These are phyloP conservation scores for Chymomyza caudatula DNA, from an alignment of 2,888 invertebrate genomes.

Conservation along the genomic window DNA sequence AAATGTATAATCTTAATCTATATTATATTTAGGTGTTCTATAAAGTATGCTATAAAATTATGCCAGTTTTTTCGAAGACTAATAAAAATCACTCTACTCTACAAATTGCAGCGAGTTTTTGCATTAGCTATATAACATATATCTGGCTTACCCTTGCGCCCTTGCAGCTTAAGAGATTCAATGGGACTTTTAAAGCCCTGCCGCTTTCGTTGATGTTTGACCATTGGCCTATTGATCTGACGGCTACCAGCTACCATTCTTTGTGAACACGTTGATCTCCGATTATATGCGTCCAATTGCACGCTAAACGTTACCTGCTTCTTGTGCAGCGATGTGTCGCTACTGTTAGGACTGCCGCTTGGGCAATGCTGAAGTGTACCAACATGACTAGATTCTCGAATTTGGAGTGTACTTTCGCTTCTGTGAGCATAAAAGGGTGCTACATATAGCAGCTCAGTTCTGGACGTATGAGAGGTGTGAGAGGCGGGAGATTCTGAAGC, in stretches of 20 bases:
- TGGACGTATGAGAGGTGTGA: conserved; percentile 4
- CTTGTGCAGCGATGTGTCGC: conserved; percentile 43
- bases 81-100: too few species aligned
- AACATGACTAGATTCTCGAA: background rate
- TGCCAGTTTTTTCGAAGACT: too few species aligned
- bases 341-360: conserved; percentile 25
- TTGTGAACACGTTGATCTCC: background rate
- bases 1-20: too few species aligned
- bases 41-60: too few species aligned
- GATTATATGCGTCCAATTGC: conserved; percentile 34
- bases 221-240: conserved; percentile 41
- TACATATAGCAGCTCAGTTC: conserved; percentile 6
- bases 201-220: conserved; percentile 26
- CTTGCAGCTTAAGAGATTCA: conserved; percentile 44
- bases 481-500: background rate
- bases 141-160: conserved; percentile 34
- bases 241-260: background rate
- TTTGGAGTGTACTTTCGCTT: background rate
- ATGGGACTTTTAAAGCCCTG: conserved; percentile 17
- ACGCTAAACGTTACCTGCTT: conserved; percentile 58
- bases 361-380: conserved; percentile 35
- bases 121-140: too few species aligned
- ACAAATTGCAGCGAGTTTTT: too few species aligned
- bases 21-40: too few species aligned
- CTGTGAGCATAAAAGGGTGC: background rate